phyloP scores from a whole-genome alignment of 2,888 invertebrate species.

The Acronicta aceris region DNA sequence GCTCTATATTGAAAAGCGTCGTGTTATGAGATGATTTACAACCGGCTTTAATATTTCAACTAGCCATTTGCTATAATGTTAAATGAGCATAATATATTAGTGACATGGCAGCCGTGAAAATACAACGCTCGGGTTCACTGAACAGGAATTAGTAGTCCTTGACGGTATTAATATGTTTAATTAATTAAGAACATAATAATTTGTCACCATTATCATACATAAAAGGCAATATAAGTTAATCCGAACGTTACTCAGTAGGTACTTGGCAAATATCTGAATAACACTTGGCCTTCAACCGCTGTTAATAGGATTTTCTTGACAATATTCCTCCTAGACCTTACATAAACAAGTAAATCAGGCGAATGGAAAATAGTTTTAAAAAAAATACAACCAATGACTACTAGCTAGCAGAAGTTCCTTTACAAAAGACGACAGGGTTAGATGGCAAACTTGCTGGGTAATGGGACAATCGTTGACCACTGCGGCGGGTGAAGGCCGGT shows the following conservation, averaged over 20 bases:
- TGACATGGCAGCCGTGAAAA: slow-evolving; percentile 42
- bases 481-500: slow-evolving; percentile 69
- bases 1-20: slow-evolving; percentile 59
- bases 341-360: neutral
- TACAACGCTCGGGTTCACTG: slow-evolving; percentile 26
- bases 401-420: too few species aligned
- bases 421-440: slow-evolving; percentile 47
- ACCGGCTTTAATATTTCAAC: slow-evolving; percentile 62
- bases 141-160: slow-evolving; percentile 24
- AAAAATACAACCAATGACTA: too few species aligned
- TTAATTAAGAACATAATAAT: slow-evolving; percentile 34
- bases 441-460: slow-evolving; percentile 59
- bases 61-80: slow-evolving; percentile 52
- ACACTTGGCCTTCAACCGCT: too few species aligned
- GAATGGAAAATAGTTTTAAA: neutral
- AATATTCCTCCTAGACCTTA: too few species aligned
- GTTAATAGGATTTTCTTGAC: too few species aligned
- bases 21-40: slow-evolving; percentile 67
- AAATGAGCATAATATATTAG: slow-evolving; percentile 50
- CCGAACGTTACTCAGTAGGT: neutral
- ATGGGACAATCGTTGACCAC: slow-evolving; percentile 69
- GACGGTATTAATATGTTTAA: slow-evolving; percentile 11
- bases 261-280: too few species aligned
- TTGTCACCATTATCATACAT: slow-evolving; percentile 8
- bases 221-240: neutral